These are phyloP conservation scores for Tetranychus cinnabarinus DNA, from an alignment of 1,140 invertebrate genomes.

Conservation along the genomic window DNA sequence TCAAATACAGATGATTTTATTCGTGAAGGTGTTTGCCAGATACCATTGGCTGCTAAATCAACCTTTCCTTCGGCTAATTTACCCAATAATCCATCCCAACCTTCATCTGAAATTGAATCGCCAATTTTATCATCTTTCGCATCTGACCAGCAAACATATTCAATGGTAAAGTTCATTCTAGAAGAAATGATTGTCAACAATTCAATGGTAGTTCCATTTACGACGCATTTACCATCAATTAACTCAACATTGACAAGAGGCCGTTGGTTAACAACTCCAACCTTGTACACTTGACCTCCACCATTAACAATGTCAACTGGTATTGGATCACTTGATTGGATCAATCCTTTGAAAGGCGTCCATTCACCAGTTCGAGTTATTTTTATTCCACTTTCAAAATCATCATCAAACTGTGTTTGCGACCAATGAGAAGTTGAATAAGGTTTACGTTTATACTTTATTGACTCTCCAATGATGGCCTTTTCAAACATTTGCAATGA, in stretches of 20 bases:
- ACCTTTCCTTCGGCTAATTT: constrained; percentile 23
- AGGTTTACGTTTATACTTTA: not conserved
- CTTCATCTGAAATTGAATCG: constrained; percentile 4
- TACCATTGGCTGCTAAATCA: constrained; percentile 42
- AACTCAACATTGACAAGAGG: constrained; percentile 11
- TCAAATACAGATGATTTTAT: constrained; percentile 49
- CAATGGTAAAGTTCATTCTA: constrained; percentile 49
- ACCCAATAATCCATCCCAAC: constrained; percentile 19
- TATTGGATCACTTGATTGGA: constrained; percentile 4
- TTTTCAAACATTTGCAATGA: constrained; percentile 1
- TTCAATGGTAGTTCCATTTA: constrained; percentile 28
- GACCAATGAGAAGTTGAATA: too few species aligned
- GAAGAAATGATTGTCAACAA: constrained; percentile 45
- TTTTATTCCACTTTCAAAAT: not conserved
- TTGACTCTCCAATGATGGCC: not conserved
- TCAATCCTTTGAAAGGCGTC: constrained; percentile 11
- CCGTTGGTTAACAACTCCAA: constrained; percentile 12
- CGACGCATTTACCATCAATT: constrained; percentile 1
- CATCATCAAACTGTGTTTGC: not conserved
- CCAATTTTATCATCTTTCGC: constrained; percentile 9
- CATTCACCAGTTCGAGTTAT: constrained; percentile 7
- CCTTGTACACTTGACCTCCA: constrained; percentile 9
- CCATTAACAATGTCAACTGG: constrained; percentile 8
- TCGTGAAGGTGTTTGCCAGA: constrained; percentile 36
- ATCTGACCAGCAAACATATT: constrained; percentile 10